phyloP scores from a whole-genome alignment of 2,888 invertebrate species.

The Chorisops tibialis region DNA sequence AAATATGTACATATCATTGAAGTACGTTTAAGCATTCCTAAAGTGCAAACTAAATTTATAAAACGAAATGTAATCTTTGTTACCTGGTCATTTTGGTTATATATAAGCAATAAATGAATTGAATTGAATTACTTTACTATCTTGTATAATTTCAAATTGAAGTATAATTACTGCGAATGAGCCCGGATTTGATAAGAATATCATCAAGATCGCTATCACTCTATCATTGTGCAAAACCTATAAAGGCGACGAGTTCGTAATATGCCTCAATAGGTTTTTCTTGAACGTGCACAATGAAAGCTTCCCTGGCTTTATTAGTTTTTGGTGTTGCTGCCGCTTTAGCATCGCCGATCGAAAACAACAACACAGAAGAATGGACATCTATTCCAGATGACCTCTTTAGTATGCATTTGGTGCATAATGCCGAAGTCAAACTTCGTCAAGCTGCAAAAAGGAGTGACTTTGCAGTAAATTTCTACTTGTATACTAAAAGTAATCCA shows the following conservation, averaged over 20 bases:
- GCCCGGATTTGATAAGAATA: too few relatives aligned
- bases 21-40: too few relatives aligned
- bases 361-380: neutral
- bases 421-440: neutral
- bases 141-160: neutral
- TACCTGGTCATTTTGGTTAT: too few relatives aligned
- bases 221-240: too few relatives aligned
- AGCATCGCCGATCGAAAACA: neutral
- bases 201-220: too few relatives aligned
- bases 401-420: neutral
- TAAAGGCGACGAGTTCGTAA: too few relatives aligned
- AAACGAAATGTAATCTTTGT: too few relatives aligned
- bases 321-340: slow-evolving; percentile 6
- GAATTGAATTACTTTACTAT: too few relatives aligned
- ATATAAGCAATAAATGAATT: too few relatives aligned
- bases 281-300: neutral
- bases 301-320: neutral
- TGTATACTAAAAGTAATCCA: slow-evolving; percentile 45
- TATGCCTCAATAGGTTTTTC: too few relatives aligned
- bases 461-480: slow-evolving; percentile 29
- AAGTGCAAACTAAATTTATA: too few relatives aligned
- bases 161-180: neutral
- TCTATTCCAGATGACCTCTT: slow-evolving; percentile 12
- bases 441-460: neutral
- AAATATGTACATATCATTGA: too few relatives aligned